A percentile compares a stretch with the other conserved stretches of the same genome.
Evolutionary conservation across 1,140 invertebrate genomes (phyloP).

Genomic region (Drosophila grimshawi): DNA sequence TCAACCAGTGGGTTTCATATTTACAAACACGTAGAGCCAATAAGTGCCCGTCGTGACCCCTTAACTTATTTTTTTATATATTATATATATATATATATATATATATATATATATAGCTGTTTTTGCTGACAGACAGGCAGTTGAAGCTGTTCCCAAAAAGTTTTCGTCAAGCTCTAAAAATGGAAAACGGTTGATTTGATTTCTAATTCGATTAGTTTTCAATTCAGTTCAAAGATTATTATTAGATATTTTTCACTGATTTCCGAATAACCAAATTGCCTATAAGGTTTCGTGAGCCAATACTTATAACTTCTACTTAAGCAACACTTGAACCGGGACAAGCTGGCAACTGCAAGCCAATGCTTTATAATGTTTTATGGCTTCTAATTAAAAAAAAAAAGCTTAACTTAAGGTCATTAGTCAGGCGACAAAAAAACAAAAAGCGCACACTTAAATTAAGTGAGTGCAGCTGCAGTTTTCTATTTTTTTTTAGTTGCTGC

Average conservation of each 20-base stretch:
- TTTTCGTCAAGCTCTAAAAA: no score
- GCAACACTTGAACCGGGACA: constrained; percentile 38
- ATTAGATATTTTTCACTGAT: no score
- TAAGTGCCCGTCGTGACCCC: neutral
- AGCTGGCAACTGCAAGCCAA: constrained; percentile 32
- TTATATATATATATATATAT: neutral
- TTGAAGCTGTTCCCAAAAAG: no score
- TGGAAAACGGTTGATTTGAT: no score
- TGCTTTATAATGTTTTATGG: constrained; percentile 56
- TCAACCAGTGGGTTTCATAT: constrained; percentile 45
- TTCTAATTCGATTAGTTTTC: no score
- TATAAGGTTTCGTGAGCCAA: neutral
- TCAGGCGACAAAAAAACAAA: constrained; percentile 17
- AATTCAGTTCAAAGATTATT: no score
- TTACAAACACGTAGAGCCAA: constrained; percentile 55
- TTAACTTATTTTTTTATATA: neutral
- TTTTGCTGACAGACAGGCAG: neutral
- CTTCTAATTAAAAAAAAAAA: constrained; percentile 59
- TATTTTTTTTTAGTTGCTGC: constrained; percentile 9
- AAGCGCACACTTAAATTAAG: constrained; percentile 38
- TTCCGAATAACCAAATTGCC: no score
- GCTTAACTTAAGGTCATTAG: constrained; percentile 44
- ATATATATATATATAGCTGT: neutral
- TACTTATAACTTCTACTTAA: constrained; percentile 22
- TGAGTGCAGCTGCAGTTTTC: constrained; percentile 32